Base-by-base conservation (phyloP, 2,797 vertebrate genomes). In the Nyctalus aviator region DNA sequence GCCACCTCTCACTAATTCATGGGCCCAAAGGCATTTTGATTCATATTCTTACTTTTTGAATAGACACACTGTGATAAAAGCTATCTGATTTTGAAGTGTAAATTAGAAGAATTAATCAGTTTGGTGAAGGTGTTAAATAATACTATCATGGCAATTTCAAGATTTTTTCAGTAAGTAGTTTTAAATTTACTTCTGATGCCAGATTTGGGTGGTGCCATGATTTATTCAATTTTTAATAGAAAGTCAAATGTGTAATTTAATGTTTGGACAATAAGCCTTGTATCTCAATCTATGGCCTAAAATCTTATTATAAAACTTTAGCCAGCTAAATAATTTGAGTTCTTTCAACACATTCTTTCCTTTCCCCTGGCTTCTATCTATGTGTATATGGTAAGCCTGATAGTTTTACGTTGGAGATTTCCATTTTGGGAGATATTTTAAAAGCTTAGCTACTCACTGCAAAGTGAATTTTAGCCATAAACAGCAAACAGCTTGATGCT, bases 101-200 rank as follows among this genome's bases (percentile, higher is more conserved):
- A 86, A 96, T 97, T 97, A 96, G 78, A 94, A 96, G 75, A 94
- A 92, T 97, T 97, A 97, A 98, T 97, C 81, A 97, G 64, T 68
- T 97, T 98, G 97, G 93, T 91, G 96, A 46, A 93, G 35, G 23
- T 79, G 6, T 25, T 94, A 75, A 96, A 95, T 15, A 91, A 53
- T 76, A 84, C 12, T 69, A 46, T 32, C 15, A 37, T 83, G 83
- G 30, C 27, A 90, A 71, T 94, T 94, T 89, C 8, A 87, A 94
- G 37, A 89, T 14, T 71, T 83, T 89, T 89, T 37, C 76, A 93
- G 76, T 2, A 46, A n/a, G 10, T 64, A 69, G 90, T 32, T 68
- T 76, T 79, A 59, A 90, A 88, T 85, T 4, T 11, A 93, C 59
- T 41, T 1, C 1, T 90, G 30, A 73, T 92, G 48, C 37, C 53